Percentiles rank a stretch among this genome's conserved stretches.
These are phyloP conservation scores for Todus mexicanus DNA, from an alignment of 2,797 vertebrate species.

Conservation along the genomic window DNA sequence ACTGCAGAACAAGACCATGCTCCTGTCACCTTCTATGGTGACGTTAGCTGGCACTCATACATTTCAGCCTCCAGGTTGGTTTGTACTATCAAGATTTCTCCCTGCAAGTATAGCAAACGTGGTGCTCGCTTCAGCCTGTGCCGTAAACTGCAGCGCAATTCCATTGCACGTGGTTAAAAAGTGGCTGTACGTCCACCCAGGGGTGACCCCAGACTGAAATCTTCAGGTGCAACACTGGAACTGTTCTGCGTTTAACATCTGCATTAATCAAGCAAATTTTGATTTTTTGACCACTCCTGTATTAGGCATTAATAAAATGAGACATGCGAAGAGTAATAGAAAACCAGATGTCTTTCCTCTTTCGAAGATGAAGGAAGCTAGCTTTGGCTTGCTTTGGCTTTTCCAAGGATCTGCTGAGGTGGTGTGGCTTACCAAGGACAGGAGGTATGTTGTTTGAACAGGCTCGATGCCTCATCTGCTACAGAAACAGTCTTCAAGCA, in stretches of 20 bases:
- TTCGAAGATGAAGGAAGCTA: not conserved
- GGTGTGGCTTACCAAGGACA: not conserved
- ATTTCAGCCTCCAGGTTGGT: not conserved
- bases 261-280: not conserved
- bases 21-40: not conserved
- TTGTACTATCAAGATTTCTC: not conserved
- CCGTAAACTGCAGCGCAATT: not conserved
- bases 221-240: not conserved
- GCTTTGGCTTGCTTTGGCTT: not conserved
- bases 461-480: not conserved
- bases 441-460: not conserved
- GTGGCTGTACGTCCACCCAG: not conserved
- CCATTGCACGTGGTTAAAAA: rapidly evolving
- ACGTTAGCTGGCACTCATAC: no score
- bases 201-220: not conserved
- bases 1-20: not conserved
- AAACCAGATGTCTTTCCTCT: not conserved
- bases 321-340: not conserved
- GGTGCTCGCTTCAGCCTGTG: rapidly evolving
- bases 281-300: not conserved
- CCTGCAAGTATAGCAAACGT: rapidly evolving
- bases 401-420: not conserved
- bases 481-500: not conserved
- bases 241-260: not conserved
- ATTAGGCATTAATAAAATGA: not conserved